Evolutionary conservation across 2,797 vertebrate genomes (phyloP), one percentile per base, ranked within the genome.

Genomic region (Sciaenops ocellatus): DNA sequence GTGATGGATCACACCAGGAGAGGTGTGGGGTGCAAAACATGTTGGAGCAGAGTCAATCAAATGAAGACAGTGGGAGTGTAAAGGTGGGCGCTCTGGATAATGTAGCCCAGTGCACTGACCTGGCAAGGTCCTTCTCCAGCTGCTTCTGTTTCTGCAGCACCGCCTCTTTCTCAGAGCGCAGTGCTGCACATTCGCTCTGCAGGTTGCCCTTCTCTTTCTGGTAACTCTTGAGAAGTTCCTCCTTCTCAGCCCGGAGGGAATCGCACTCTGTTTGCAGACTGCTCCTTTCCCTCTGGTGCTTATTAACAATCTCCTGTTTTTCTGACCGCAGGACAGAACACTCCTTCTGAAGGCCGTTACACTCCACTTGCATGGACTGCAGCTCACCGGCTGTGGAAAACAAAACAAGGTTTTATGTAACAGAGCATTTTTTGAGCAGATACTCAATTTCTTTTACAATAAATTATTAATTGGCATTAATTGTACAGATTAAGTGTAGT

Each of bases 331-430:
- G 93, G 47, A 76, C 83, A 1, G 86, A 89, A 30, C 95, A 95
- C 81, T 96, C 95, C 78, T 86, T 94, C 89, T 95, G 93, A 66
- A 96, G 92, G 62, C 84, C 83, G 13, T 84, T 89, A 88, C 95
- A 97, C 86, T 97, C 96, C 87, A 93, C 91, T 93, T 96, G 97
- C 93, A 99, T 85, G 84, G 97, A 96, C 91, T 98, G 97, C 87
- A 99, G 92, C 89, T 99, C 97, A 90, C 89, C 94, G 92, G 93
- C 95, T 95, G 88, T 44, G 70, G 34, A 54, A 67, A 82, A 42
- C 34, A 60, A 22, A 13, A 52, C 56, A 76, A 28, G 3, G 4
- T 13, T 26, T 89, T 73, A 82, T 48, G 26, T 60, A 66, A 87
- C 5, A 2, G 18, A 59, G 26, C 11, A 24, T 24, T 64, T 6